Conservation (phyloP, 2,888 invertebrate species). For the Cheilosia pagana region DNA sequence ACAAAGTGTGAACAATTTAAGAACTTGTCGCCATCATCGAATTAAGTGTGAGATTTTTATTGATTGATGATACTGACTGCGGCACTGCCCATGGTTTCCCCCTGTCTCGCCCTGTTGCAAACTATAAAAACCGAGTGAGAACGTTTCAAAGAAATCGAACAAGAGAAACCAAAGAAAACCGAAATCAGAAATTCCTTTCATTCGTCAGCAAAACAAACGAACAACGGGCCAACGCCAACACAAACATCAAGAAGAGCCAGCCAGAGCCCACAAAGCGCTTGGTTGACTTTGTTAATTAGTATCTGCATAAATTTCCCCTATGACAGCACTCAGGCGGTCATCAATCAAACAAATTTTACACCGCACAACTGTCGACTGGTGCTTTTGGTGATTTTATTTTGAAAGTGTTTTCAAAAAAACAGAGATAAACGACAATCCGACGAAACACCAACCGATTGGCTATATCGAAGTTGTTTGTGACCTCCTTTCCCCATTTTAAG, state of each 20-base stretch:
- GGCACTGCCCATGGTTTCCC: conserved; percentile 1
- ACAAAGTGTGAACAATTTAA: conserved; percentile 36
- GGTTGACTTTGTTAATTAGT: conserved; percentile 70
- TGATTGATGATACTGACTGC: conserved; percentile 48
- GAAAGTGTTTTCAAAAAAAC: conserved; percentile 21
- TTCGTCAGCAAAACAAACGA: conserved; percentile 30
- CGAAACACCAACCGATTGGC: conserved; percentile 32
- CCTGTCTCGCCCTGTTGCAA: conserved; percentile 17
- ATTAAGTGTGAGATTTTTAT: conserved; percentile 59
- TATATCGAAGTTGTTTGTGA: conserved; percentile 48
- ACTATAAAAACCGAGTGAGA: conserved; percentile 11
- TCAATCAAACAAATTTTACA: conserved; percentile 66
- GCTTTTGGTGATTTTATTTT: conserved; percentile 45
- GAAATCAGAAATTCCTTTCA: conserved; percentile 23
- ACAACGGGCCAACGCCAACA: conserved; percentile 53
- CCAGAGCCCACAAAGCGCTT: conserved; percentile 52
- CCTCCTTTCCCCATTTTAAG: conserved; percentile 56
- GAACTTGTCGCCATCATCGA: conserved; percentile 54
- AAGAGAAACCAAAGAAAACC: conserved; percentile 6
- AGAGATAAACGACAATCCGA: conserved; percentile 6
- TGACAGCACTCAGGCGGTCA: conserved; percentile 72
- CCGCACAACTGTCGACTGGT: conserved; percentile 49
- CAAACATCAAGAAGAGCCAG: conserved; percentile 18
- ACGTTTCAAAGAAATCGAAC: conserved; percentile 35
- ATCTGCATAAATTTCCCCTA: conserved; percentile 55